phyloP scores from a whole-genome alignment of 2,113 vertebrate species.

The Hippotragus niger region DNA sequence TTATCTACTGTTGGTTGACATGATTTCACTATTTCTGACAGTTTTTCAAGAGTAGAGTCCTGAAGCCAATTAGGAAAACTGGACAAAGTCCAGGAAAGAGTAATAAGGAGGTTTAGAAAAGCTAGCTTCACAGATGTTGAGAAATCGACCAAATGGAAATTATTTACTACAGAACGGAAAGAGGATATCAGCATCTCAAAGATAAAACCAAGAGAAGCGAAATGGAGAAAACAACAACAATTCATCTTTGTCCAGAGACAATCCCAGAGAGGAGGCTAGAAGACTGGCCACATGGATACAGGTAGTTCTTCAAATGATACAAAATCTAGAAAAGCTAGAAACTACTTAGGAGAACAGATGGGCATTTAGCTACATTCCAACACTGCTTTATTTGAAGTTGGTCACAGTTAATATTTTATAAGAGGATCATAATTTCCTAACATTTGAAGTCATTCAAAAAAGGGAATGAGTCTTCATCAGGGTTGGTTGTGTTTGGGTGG shows the following conservation, averaged over 20 bases:
- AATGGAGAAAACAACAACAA: background rate
- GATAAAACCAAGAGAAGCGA: conserved; percentile 39
- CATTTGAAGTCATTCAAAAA: background rate
- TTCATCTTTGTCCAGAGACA: background rate
- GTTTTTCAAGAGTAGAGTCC: background rate
- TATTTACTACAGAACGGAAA: conserved; percentile 1
- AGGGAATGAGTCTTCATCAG: background rate
- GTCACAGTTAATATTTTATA: background rate
- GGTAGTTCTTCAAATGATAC: background rate
- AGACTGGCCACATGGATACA: background rate
- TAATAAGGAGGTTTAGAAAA: conserved; percentile 50
- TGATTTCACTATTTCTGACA: conserved; percentile 12
- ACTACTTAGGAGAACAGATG: background rate
- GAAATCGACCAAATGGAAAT: background rate
- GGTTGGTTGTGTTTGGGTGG: background rate
- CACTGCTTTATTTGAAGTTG: background rate
- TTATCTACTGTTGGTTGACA: background rate
- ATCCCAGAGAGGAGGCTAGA: background rate
- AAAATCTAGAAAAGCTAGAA: background rate
- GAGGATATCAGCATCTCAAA: background rate
- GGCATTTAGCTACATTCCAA: background rate
- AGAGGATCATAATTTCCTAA: background rate
- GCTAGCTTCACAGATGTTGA: conserved; percentile 4
- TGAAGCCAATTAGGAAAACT: conserved; percentile 1
- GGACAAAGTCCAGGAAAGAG: background rate